Evolutionary conservation across 1,140 invertebrate genomes (phyloP), one percentile per base, ranked within the genome.

Genomic region (Helicoverpa armigera): DNA sequence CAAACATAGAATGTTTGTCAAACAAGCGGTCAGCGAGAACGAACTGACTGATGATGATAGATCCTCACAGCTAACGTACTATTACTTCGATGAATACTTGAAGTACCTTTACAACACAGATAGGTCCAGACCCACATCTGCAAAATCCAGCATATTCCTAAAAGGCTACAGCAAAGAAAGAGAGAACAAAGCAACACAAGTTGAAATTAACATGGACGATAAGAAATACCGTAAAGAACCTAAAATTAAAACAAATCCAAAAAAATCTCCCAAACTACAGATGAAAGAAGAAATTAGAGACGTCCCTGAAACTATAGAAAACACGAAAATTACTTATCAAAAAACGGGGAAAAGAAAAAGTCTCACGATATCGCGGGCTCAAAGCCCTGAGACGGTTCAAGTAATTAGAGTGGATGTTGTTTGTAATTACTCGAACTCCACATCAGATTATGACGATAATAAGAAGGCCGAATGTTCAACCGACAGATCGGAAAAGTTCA

Each of bases 321-420:
- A 91, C 75, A 83, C 90, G 54, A 92, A 91, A 86, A 86, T 94
- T 54, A 61, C 86, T 67, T 94, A 83, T 84, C 87, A 92, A 60
- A 95, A 94, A 56, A 83, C 85, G 63, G 93, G 92, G n/a, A 92
- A 92, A 82, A 87, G 93, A 72, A 95, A 95, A 86, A 94, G 93
- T 82, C 84, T 95, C 0, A 95, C 94, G 3, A 91, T 95, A 81
- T 95, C 95, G 4, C 90, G 92, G 53, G 83, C 88, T 12, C 93
- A 92, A 56, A 95, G 93, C 78, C 95, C 95, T 2, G 94, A 94
- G 65, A 95, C 94, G 1, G 87, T 95, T 7, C 94, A 95, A 87
- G 88, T 95, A 3, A 95, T 95, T 50, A 89, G 95, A 86, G 93
- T 95, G 0, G 94, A 95, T 80, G 94, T 95, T 23, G 89, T 94